phyloP scores from a whole-genome alignment of 1,140 invertebrate species.

The Berghia stephanieae region DNA sequence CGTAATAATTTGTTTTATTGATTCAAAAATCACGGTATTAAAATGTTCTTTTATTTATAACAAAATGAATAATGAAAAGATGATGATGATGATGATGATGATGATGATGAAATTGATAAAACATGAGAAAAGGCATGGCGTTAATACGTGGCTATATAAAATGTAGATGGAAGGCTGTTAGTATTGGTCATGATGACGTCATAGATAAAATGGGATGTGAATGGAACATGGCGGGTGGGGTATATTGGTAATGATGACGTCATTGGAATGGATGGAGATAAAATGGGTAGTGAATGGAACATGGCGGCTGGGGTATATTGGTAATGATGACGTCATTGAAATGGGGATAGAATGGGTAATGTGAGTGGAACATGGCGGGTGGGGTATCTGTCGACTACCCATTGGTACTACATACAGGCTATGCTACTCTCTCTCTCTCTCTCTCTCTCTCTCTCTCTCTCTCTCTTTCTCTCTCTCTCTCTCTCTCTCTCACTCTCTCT shows the following conservation, averaged over 20 bases:
- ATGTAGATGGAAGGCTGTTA: no score
- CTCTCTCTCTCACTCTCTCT: constrained; percentile 12
- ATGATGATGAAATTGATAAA: no score
- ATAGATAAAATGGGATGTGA: no score
- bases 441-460: not conserved
- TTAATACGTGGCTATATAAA: no score
- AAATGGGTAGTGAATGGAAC: not conserved
- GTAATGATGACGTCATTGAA: not conserved
- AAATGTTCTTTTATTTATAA: no score
- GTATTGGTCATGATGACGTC: no score
- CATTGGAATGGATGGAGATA: not conserved
- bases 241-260: not conserved
- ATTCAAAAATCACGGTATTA: no score
- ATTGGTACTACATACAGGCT: not conserved
- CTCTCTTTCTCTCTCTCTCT: not conserved
- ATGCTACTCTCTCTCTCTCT: not conserved
- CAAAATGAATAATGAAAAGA: no score
- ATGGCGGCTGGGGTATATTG: not conserved
- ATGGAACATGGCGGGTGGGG: not conserved
- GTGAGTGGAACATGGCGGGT: not conserved
- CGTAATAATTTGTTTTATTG: no score
- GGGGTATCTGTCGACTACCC: no score
- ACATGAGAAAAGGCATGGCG: no score
- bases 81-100: no score
- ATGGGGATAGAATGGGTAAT: not conserved